Conservation (phyloP, 2,113 vertebrate genomes). For the Ophiodon elongatus region DNA sequence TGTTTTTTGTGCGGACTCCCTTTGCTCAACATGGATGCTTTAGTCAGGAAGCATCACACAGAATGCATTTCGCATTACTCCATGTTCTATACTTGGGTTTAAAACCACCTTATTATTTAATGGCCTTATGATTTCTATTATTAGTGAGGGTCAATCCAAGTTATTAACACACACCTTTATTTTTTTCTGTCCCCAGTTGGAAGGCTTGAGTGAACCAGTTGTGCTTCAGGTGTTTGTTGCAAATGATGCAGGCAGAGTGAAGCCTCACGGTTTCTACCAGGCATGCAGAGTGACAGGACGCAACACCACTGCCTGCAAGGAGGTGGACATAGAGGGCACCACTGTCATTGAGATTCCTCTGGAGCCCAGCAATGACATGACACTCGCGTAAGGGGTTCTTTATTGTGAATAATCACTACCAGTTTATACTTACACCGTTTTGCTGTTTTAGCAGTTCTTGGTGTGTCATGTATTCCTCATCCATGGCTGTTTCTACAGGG, state of each 20-base stretch:
- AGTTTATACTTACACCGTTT: background rate
- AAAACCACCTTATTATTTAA: background rate
- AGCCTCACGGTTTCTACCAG: conserved; percentile 99
- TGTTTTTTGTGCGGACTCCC: no score
- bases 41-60: background rate
- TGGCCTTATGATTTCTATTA: background rate
- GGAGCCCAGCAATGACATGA: conserved; percentile 95
- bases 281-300: conserved; percentile 96
- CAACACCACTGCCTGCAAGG: conserved; percentile 98
- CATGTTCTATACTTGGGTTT: background rate
- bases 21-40: background rate
- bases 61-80: background rate
- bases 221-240: conserved; percentile 98
- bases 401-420: background rate
- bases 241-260: conserved; percentile 95
- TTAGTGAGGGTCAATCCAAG: background rate
- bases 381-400: conserved; percentile 90
- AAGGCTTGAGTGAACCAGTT: conserved; percentile 94
- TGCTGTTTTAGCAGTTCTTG: background rate
- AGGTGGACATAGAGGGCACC: conserved; percentile 98
- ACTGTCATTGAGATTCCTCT: conserved; percentile 97
- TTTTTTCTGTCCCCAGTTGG: conserved; percentile 85
- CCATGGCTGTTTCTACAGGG: conserved; percentile 80
- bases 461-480: background rate
- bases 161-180: background rate